These are phyloP conservation scores for Gopherus flavomarginatus DNA, from an alignment of 2,113 vertebrate species.

Conservation along the genomic window DNA sequence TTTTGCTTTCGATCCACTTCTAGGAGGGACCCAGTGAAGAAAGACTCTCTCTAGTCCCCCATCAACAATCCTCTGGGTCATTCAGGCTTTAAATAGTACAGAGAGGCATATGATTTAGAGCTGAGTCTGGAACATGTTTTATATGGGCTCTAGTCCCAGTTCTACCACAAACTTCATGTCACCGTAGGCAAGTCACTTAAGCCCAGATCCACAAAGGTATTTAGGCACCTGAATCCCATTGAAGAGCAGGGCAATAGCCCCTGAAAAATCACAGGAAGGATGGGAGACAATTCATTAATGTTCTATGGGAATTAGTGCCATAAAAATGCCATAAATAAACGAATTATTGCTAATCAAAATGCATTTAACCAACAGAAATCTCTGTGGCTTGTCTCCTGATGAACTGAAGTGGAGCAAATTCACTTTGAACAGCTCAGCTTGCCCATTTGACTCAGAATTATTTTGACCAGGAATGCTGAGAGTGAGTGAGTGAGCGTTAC, in stretches of 20 bases:
- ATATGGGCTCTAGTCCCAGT: background rate
- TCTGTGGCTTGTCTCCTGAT: background rate
- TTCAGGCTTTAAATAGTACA: background rate
- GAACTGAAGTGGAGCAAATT: background rate
- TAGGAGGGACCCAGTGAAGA: too few relatives aligned
- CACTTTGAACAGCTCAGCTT: background rate
- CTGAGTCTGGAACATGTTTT: background rate
- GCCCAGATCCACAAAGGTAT: background rate
- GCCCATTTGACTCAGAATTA: background rate
- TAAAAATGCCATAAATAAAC: background rate
- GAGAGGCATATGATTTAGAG: background rate
- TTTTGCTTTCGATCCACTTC: background rate
- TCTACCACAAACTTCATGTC: background rate
- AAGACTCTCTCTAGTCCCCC: background rate
- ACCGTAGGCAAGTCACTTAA: background rate
- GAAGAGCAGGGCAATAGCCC: background rate
- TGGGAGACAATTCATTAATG: background rate
- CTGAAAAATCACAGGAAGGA: background rate
- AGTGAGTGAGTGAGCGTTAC: background rate
- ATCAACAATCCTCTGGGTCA: background rate
- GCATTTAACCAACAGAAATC: background rate
- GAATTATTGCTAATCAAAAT: background rate
- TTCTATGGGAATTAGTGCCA: background rate
- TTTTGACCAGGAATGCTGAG: background rate
- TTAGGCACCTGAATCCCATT: background rate